These are phyloP conservation scores for Tenthredo notha DNA, from an alignment of 2,888 invertebrate species.

Conservation along the genomic window DNA sequence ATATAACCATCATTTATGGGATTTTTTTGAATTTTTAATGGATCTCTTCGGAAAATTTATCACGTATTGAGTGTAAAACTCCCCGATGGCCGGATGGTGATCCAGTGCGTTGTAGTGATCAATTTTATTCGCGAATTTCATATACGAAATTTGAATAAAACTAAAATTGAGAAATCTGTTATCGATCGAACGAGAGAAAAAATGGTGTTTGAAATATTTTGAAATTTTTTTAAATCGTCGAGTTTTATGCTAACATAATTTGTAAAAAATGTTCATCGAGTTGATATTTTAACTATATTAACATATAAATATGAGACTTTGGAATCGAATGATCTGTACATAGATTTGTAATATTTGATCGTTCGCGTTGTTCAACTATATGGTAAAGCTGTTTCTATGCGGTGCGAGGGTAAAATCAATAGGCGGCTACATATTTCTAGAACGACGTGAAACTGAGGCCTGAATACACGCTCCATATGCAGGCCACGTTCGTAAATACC, in stretches of 20 bases:
- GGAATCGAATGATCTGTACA: neutral
- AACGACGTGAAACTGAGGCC: slow-evolving; percentile 41
- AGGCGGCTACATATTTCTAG: slow-evolving; percentile 44
- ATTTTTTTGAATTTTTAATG: neutral
- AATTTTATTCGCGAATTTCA: neutral
- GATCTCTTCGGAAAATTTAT: neutral
- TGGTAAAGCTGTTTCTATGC: slow-evolving; percentile 25
- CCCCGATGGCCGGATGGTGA: neutral
- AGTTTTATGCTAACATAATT: neutral
- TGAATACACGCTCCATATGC: slow-evolving; percentile 23
- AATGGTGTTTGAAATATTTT: neutral
- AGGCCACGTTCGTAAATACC: slow-evolving; percentile 46
- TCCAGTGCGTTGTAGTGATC: neutral
- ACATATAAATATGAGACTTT: neutral
- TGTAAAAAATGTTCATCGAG: neutral
- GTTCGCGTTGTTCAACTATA: slow-evolving; percentile 18
- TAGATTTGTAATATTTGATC: neutral
- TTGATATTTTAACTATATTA: neutral
- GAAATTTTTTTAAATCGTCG: neutral
- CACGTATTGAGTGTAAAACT: slow-evolving; percentile 25
- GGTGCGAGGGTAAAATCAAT: slow-evolving; percentile 39
- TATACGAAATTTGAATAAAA: no score
- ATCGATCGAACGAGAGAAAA: no score
- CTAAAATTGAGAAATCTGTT: neutral
- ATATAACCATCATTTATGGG: neutral